Evolutionary conservation across 2,797 vertebrate species (phyloP).

Genomic region (Dryobates pubescens): DNA sequence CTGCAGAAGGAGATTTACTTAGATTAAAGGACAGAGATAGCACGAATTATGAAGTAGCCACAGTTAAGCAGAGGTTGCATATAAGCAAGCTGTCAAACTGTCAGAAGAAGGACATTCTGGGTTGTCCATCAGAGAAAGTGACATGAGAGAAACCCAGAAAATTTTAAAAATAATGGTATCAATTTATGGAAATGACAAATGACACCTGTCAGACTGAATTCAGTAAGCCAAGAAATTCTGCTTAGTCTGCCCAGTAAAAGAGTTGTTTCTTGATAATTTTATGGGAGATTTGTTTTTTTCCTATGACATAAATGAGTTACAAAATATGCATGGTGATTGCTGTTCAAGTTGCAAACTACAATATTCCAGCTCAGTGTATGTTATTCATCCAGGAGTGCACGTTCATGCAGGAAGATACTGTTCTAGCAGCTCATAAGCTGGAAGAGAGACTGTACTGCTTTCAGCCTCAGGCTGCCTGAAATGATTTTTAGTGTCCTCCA

Average conservation of each 20-base stretch:
- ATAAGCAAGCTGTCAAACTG: background rate
- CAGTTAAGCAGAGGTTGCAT: background rate
- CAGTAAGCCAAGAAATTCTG: background rate
- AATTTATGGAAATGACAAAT: slow-evolving; percentile 23
- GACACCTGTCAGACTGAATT: background rate
- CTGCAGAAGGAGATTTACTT: background rate
- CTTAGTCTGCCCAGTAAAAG: background rate
- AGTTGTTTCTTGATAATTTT: background rate
- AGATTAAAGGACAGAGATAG: slow-evolving; percentile 5
- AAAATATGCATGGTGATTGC: background rate
- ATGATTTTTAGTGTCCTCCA: background rate
- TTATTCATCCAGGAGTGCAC: background rate
- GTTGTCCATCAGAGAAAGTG: background rate
- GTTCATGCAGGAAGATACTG: background rate
- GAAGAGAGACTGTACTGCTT: background rate
- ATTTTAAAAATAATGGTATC: background rate
- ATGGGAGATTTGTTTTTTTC: background rate
- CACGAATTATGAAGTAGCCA: background rate
- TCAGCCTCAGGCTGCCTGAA: background rate
- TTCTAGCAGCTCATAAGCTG: background rate
- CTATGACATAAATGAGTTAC: background rate
- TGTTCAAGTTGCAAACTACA: background rate
- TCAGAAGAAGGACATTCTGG: no score
- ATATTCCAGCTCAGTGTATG: background rate
- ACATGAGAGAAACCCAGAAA: background rate